A percentile compares a stretch with the other conserved stretches of the same genome.
Evolutionary conservation across 1,140 invertebrate species (phyloP).

Genomic region (Drosophila grimshawi): DNA sequence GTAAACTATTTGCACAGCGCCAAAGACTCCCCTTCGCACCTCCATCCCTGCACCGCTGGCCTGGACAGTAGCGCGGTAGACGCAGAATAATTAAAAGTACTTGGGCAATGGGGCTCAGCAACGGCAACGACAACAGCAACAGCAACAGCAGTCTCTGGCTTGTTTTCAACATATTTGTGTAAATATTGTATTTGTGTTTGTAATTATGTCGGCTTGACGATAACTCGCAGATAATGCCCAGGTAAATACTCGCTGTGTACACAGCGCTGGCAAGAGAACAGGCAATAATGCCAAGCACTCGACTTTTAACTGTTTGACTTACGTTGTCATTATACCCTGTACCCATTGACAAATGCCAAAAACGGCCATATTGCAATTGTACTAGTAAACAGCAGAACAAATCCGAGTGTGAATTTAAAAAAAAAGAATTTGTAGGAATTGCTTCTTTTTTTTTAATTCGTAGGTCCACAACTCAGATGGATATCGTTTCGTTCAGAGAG

Average conservation of each 20-base stretch:
- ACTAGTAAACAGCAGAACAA: no score
- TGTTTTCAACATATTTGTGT: slow-evolving; percentile 74
- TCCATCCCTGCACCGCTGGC: slow-evolving; percentile 16
- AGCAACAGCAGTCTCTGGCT: slow-evolving; percentile 26
- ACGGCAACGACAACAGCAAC: slow-evolving; percentile 15
- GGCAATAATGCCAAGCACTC: slow-evolving; percentile 24
- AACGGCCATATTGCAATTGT: background rate
- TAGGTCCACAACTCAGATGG: no score
- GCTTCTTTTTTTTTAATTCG: background rate
- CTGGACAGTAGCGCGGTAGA: slow-evolving; percentile 9
- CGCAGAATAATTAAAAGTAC: slow-evolving; percentile 63
- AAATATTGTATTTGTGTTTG: slow-evolving; percentile 80
- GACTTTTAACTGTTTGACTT: slow-evolving; percentile 39
- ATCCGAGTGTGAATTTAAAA: no score
- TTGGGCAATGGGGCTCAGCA: slow-evolving; percentile 26
- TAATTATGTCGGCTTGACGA: slow-evolving; percentile 79
- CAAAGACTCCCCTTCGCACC: slow-evolving; percentile 23
- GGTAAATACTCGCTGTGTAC: slow-evolving; percentile 62
- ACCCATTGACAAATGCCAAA: background rate
- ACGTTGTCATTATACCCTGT: slow-evolving; percentile 28
- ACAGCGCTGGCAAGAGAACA: slow-evolving; percentile 4
- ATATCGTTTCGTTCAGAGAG: no score
- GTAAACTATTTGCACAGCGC: slow-evolving; percentile 58
- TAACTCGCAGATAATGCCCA: slow-evolving; percentile 76
- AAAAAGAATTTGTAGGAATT: slow-evolving; percentile 4